Evolutionary conservation across 2,888 invertebrate genomes (phyloP).

Genomic region (Rugalucina vietnamica): DNA sequence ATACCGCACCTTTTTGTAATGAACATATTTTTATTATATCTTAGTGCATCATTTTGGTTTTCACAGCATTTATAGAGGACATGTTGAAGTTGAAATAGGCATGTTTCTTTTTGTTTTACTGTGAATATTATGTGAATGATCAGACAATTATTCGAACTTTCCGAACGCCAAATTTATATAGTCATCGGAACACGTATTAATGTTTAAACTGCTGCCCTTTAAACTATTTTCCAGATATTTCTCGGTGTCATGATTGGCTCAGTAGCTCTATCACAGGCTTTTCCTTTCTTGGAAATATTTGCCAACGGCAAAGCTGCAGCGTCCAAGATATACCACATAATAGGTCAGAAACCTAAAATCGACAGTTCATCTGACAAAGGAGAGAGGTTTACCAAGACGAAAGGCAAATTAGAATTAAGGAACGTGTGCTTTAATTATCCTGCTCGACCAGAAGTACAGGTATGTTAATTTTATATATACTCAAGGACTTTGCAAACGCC

Average conservation of each 20-base stretch:
- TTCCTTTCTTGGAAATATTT: conserved; percentile 92
- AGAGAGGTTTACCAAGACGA: conserved; percentile 78
- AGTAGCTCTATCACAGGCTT: conserved; percentile 89
- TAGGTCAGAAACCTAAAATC: conserved; percentile 85
- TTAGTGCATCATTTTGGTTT: too few relatives aligned
- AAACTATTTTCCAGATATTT: conserved; percentile 79
- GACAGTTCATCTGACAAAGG: conserved; percentile 84
- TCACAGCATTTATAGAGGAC: too few relatives aligned
- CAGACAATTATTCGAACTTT: too few relatives aligned
- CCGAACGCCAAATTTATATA: too few relatives aligned
- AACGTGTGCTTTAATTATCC: conserved; percentile 84
- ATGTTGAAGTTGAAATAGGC: too few relatives aligned
- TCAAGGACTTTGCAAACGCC: too few relatives aligned
- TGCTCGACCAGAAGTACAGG: conserved; percentile 83
- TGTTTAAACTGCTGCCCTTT: too few relatives aligned
- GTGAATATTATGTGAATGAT: too few relatives aligned
- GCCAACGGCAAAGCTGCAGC: conserved; percentile 92
- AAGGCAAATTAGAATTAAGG: conserved; percentile 83
- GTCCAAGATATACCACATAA: conserved; percentile 85
- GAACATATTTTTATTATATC: too few relatives aligned
- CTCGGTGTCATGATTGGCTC: conserved; percentile 84
- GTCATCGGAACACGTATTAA: too few relatives aligned
- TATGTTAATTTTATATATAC: conserved; percentile 37
- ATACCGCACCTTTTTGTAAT: too few relatives aligned
- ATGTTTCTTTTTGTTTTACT: too few relatives aligned